Base-by-base conservation (phyloP, 92 coral and sea anemone species). In the Zoanthus solanderi region DNA sequence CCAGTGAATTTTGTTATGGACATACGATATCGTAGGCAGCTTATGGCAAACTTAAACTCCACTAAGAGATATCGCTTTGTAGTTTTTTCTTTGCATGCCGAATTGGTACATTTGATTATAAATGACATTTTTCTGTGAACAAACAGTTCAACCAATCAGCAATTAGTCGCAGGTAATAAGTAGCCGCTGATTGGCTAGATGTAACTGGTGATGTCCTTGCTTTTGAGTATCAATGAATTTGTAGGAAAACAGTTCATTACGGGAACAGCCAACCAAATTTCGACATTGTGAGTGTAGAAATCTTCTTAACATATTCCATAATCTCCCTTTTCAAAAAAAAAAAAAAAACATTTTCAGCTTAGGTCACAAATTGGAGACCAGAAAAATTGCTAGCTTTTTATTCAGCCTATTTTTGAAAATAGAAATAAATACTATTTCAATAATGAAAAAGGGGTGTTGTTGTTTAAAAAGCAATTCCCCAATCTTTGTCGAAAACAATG, bases 101-200 rank as follows among this genome's bases (percentile, higher is more conserved):
- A 95, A 95, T 90, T 90, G 91, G 96, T 94, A 88, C 89, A 92
- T 87, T 91, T 90, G 94, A 92, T 87, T 91, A 90, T 91, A 95
- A 93, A 95, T 95, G 96, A 91, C 98, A 95, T 91, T 84, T 88
- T 90, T 91, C 93, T 74, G 89, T 93, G 96, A 93, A 95, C 94
- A 95, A 83, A 87, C 76, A 80, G 57, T 23, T 50, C 78, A 90
- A 42, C 98, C 98, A 95, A 95, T 95, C 96, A 95, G 61, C 78
- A 37, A 78, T 84, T 94, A 92, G 74, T 88, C 83, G 89, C 92
- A 75, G 92, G 93, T 86, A 45, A 46, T 80, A 84, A 57, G 30
- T 61, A 60, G 90, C 7, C 65, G 84, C 78, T 89, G 98, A 95
- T 95, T 95, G 98, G 98, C 80, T 83, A 57, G 71, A 37, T 11